A percentile compares a stretch with the other conserved stretches of the same genome.
These are phyloP conservation scores for Metridium senile DNA, from an alignment of 92 coral and sea anemone species.

Conservation along the genomic window DNA sequence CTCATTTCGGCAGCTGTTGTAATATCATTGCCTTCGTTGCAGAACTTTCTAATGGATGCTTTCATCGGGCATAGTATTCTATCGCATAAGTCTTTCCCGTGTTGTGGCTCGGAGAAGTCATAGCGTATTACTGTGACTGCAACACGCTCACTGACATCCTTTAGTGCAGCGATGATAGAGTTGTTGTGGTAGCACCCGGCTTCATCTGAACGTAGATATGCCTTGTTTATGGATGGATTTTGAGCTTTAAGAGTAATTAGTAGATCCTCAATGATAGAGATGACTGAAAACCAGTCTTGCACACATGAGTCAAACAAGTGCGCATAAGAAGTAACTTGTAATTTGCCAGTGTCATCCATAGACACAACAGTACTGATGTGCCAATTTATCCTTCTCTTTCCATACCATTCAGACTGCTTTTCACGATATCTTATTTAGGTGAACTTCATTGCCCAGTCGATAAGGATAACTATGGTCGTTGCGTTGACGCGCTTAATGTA, in stretches of 20 bases:
- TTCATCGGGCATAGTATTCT: slow-evolving; percentile 64
- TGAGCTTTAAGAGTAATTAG: slow-evolving; percentile 30
- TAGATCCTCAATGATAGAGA: slow-evolving; percentile 53
- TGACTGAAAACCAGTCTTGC: slow-evolving; percentile 74
- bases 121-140: slow-evolving; percentile 32
- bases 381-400: slow-evolving; percentile 41
- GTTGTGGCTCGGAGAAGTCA: slow-evolving; percentile 65
- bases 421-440: slow-evolving; percentile 33
- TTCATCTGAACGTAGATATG: slow-evolving; percentile 51
- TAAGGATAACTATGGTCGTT: slow-evolving; percentile 33
- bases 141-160: slow-evolving; percentile 40
- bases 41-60: slow-evolving; percentile 30
- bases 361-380: slow-evolving; percentile 49
- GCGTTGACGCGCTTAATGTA: background rate
- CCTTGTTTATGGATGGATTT: slow-evolving; percentile 39
- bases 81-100: slow-evolving; percentile 61
- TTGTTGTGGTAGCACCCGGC: slow-evolving; percentile 72
- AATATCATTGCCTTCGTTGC: slow-evolving; percentile 62
- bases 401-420: slow-evolving; percentile 25
- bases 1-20: slow-evolving; percentile 50
- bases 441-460: slow-evolving; percentile 59
- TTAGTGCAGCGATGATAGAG: slow-evolving; percentile 34
- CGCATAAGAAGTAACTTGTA: slow-evolving; percentile 30
- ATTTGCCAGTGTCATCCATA: slow-evolving; percentile 6
- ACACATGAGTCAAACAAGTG: slow-evolving; percentile 63